Base-by-base conservation (phyloP, 2,797 vertebrate species). In the Chaetodon trifasciatus region DNA sequence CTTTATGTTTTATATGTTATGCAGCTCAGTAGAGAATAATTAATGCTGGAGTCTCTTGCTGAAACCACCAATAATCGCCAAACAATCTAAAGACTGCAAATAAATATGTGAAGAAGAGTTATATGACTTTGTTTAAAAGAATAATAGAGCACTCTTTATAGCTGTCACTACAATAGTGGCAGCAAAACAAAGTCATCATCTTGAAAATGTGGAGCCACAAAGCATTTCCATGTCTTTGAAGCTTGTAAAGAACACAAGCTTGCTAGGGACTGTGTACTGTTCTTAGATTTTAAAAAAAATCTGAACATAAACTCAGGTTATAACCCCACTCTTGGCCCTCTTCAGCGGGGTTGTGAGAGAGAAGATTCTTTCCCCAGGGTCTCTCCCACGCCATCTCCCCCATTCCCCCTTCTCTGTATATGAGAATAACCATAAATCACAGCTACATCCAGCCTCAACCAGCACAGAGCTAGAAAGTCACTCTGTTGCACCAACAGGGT, bases 361-460 rank as follows among this genome's bases (percentile, higher is more conserved):
- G 72, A 73, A 32, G 69, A 70, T 86, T 89, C 46, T 77, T 56
- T 86, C 87, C 83, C 76, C 44, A 12, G 81, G 85, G 86, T 86
- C 74, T 88, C 88, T 92, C 90, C 91, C 91, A 93, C 88, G 85
- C 86, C 62, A 72, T 78, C 77, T 52, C 81, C 71, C 71, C 58
- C 58, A 44, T 69, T 69, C 70, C 82, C 71, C 74, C 35, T 56
- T 64, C 55, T 53, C 53, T 62, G 55, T 70, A 78, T 76, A 90
- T 81, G 63, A 83, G 71, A 84, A 79, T 65, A 76, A 80, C 15
- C 66, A 81, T 89, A 92, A 91, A 92, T 90, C 85, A 82, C n/a
- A 84, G 72, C 53, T 56, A 50, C 50, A 55, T 71, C 40, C 63
- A 67, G 76, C 55, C 47, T 53, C 21, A 2, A 40, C 49, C 40